Conservation (phyloP, 2,113 vertebrate species). For the Hydrolagus affinis region DNA sequence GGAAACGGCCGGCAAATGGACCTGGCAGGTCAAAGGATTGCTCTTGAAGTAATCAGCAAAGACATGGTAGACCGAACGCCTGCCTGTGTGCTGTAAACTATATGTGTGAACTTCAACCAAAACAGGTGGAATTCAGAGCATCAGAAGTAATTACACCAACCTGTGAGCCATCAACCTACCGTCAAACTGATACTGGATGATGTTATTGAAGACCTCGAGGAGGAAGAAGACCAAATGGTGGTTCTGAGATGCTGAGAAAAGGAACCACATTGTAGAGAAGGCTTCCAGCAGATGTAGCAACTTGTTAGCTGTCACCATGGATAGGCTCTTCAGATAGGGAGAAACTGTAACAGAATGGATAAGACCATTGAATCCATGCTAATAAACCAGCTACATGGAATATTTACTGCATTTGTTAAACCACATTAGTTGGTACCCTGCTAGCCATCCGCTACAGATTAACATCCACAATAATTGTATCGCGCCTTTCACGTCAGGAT, state of each 20-base stretch:
- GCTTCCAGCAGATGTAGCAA: constrained; percentile 91
- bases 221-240: constrained; percentile 95
- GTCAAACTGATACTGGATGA: constrained; percentile 98
- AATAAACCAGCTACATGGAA: no score
- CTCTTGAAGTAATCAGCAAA: no score
- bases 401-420: no score
- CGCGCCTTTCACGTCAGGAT: no score
- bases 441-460: no score
- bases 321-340: constrained; percentile 92
- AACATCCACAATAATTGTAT: no score
- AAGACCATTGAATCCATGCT: background rate
- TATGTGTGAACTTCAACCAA: no score
- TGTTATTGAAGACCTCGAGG: constrained; percentile 95
- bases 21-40: background rate
- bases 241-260: constrained; percentile 85
- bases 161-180: constrained; percentile 54
- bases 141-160: no score
- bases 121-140: no score
- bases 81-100: no score
- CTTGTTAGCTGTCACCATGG: constrained; percentile 96
- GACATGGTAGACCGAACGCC: no score
- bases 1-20: background rate
- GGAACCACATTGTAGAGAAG: constrained; percentile 93
- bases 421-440: no score
- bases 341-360: constrained; percentile 62